phyloP scores from a whole-genome alignment of 2,797 vertebrate species.

The Poeciliopsis paucimaculata region DNA sequence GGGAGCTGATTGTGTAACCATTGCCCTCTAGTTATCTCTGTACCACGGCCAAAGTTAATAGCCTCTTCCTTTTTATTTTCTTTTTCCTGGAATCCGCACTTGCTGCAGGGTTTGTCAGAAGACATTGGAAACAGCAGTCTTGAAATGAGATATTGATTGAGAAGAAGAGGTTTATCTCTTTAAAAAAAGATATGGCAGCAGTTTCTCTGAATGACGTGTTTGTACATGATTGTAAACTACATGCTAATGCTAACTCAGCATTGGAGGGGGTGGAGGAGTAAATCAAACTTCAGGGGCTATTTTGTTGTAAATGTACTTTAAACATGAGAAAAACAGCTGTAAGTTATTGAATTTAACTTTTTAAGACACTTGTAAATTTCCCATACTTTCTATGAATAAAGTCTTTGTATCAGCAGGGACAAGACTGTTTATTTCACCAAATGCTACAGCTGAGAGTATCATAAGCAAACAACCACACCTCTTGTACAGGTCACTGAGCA shows the following conservation, averaged over 20 bases:
- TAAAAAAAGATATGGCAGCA: constrained; percentile 18
- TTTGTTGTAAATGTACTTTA: constrained; percentile 5
- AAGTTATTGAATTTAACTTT: neutral
- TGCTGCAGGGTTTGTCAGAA: constrained; percentile 49
- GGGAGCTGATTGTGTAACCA: constrained; percentile 85
- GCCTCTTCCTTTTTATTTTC: constrained; percentile 45
- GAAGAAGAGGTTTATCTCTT: constrained; percentile 41
- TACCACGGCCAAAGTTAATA: constrained; percentile 72
- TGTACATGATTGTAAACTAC: constrained; percentile 32
- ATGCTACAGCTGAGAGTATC: constrained; percentile 47
- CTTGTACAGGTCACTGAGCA: constrained; percentile 55
- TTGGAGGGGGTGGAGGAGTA: neutral
- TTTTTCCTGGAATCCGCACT: constrained; percentile 55
- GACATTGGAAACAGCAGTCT: constrained; percentile 48
- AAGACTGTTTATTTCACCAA: constrained; percentile 30
- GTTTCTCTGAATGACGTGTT: constrained; percentile 38
- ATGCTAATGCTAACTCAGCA: constrained; percentile 30
- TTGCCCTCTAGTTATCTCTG: constrained; percentile 77
- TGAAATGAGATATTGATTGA: constrained; percentile 69
- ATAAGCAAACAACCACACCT: constrained; percentile 69
- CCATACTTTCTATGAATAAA: constrained; percentile 6
- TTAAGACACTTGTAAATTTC: constrained; percentile 1
- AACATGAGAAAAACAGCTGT: constrained; percentile 22
- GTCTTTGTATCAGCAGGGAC: constrained; percentile 23
- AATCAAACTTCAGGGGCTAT: neutral